A percentile compares a stretch with the other conserved stretches of the same genome.
These are phyloP conservation scores for Sinocyclocheilus grahami DNA, from an alignment of 2,113 vertebrate genomes.

Conservation along the genomic window DNA sequence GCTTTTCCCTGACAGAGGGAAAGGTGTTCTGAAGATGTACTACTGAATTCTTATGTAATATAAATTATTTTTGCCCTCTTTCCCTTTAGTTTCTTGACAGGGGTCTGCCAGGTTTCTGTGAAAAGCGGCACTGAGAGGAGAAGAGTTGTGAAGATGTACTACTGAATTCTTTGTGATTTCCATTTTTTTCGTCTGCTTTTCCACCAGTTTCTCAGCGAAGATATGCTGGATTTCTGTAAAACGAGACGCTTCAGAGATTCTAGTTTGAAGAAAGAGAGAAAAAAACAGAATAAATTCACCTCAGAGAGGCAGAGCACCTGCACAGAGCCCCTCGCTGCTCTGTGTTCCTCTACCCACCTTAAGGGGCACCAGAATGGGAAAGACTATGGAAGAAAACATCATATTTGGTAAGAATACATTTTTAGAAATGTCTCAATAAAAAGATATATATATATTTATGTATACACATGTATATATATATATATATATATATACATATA, in stretches of 20 bases:
- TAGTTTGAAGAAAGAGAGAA: background rate
- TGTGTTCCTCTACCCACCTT: slow-evolving; percentile 49
- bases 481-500: too few species aligned
- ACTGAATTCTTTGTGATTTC: slow-evolving; percentile 14
- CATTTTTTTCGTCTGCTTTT: slow-evolving; percentile 3
- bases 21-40: slow-evolving; percentile 49
- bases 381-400: background rate
- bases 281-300: slow-evolving; percentile 48
- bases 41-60: slow-evolving; percentile 41
- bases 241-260: slow-evolving; percentile 19
- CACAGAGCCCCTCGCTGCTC: slow-evolving; percentile 61
- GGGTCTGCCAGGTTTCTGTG: slow-evolving; percentile 40
- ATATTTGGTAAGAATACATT: background rate
- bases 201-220: slow-evolving; percentile 27
- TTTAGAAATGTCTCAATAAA: background rate
- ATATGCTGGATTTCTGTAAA: slow-evolving; percentile 29
- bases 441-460: too few species aligned
- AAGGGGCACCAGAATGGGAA: slow-evolving; percentile 56
- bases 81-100: slow-evolving; percentile 33
- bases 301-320: slow-evolving; percentile 70
- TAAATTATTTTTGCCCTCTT: slow-evolving; percentile 46
- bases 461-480: too few species aligned
- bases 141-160: slow-evolving; percentile 19
- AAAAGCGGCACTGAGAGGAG: slow-evolving; percentile 50
- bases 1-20: slow-evolving; percentile 46